phyloP scores from a whole-genome alignment of 2,888 invertebrate genomes.

The Paralinhomoeus sp. region DNA sequence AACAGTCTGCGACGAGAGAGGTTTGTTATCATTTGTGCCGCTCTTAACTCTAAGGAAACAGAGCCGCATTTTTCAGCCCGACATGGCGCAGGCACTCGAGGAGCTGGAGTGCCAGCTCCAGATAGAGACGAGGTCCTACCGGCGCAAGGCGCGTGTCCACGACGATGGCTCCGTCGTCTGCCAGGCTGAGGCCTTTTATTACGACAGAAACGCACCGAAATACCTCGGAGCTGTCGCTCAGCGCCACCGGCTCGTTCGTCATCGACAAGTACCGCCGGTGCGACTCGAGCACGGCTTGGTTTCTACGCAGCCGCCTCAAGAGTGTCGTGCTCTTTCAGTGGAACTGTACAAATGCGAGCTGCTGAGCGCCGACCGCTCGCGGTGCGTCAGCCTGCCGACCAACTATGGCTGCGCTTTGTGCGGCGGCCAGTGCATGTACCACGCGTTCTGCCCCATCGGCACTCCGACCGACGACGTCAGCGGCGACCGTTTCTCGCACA shows the following conservation, averaged over 20 bases:
- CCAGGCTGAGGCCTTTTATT: constrained; percentile 35
- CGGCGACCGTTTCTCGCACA: neutral
- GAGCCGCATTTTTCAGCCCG: neutral
- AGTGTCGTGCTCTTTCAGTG: constrained; percentile 39
- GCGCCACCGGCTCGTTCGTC: constrained; percentile 79
- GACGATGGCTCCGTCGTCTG: constrained; percentile 37
- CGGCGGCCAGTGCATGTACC: constrained; percentile 47
- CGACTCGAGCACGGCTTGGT: too few species aligned
- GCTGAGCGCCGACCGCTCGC: constrained; percentile 80
- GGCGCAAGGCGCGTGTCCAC: neutral
- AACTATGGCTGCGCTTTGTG: constrained; percentile 91
- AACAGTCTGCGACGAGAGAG: constrained; percentile 43
- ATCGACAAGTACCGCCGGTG: too few species aligned
- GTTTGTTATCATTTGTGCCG: too few species aligned
- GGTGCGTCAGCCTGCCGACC: constrained; percentile 63
- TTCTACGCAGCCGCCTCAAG: too few species aligned
- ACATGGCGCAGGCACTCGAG: neutral
- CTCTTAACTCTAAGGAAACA: neutral
- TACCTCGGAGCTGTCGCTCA: constrained; percentile 40
- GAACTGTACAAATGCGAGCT: constrained; percentile 85
- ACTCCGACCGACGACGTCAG: neutral
- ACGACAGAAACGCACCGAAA: too few species aligned
- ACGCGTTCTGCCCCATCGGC: constrained; percentile 8
- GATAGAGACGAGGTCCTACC: neutral
- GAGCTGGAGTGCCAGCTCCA: constrained; percentile 1